phyloP scores from a whole-genome alignment of 2,113 vertebrate species.

The Myotis brandtii region DNA sequence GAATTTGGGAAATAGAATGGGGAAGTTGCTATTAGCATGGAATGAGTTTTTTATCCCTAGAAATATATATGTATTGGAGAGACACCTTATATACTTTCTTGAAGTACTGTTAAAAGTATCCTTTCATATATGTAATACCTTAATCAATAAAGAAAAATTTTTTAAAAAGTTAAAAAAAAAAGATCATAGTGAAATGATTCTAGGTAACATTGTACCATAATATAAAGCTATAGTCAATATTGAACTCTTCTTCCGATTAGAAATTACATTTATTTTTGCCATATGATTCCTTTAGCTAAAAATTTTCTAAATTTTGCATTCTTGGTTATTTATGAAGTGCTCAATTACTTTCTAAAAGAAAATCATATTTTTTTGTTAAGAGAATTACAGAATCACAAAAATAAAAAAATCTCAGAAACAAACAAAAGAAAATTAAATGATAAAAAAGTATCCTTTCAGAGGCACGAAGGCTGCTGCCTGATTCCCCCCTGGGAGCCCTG shows the following conservation, averaged over 20 bases:
- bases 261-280: conserved; percentile 46
- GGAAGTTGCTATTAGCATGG: background rate
- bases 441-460: background rate
- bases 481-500: background rate
- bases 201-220: background rate
- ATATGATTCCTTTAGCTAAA: background rate
- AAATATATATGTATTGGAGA: background rate
- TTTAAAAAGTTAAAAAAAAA: background rate
- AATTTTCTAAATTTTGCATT: background rate
- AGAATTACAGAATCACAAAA: background rate
- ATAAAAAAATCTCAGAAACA: conserved; percentile 13
- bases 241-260: conserved; percentile 23
- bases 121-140: background rate
- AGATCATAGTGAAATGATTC: background rate
- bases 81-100: background rate
- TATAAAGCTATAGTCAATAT: background rate
- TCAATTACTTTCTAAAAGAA: conserved; percentile 11
- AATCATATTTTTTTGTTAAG: conserved; percentile 1
- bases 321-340: background rate
- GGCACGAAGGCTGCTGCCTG: background rate
- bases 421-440: conserved; percentile 5
- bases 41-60: background rate
- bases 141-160: too few relatives aligned
- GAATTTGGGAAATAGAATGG: background rate
- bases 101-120: background rate